Conservation (phyloP, 2,797 vertebrate species). For the Pangasius djambal region DNA sequence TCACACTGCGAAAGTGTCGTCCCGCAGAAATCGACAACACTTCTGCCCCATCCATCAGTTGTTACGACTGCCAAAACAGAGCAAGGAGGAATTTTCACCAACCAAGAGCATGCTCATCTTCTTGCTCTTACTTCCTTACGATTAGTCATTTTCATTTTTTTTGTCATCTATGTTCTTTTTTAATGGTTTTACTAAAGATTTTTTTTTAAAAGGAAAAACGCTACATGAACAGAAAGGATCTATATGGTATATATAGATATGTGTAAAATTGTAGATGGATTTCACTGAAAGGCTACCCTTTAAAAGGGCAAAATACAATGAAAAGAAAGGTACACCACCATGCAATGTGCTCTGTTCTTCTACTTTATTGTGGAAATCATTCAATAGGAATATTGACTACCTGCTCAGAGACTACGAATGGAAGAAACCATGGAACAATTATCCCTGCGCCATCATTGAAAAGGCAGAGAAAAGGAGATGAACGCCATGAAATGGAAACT, state of each 20-base stretch:
- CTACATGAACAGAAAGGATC: conserved; percentile 63
- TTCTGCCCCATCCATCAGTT: not conserved
- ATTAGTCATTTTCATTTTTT: conserved; percentile 63
- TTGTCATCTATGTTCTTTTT: conserved; percentile 65
- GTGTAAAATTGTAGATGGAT: conserved; percentile 74
- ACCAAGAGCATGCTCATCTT: conserved; percentile 63
- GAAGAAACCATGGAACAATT: conserved; percentile 57
- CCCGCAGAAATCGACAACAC: conserved; percentile 32
- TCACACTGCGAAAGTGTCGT: conserved; percentile 53
- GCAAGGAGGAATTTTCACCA: conserved; percentile 63
- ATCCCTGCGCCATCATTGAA: conserved; percentile 53
- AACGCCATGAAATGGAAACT: conserved; percentile 69
- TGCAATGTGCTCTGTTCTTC: conserved; percentile 53
- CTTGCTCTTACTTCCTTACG: conserved; percentile 63
- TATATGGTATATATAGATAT: conserved; percentile 77
- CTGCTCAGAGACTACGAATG: conserved; percentile 52
- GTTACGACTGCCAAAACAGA: conserved; percentile 44
- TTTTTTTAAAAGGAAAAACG: conserved; percentile 65
- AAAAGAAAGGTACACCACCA: conserved; percentile 49
- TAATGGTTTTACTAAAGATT: conserved; percentile 74
- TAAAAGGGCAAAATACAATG: conserved; percentile 76
- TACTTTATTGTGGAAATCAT: conserved; percentile 61
- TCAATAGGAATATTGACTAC: conserved; percentile 58
- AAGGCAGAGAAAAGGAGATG: conserved; percentile 56
- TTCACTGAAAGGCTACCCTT: conserved; percentile 79